Evolutionary conservation across 2,888 invertebrate species (phyloP), one percentile per base, ranked within the genome.

Genomic region (Microctonus aethiopoides): DNA sequence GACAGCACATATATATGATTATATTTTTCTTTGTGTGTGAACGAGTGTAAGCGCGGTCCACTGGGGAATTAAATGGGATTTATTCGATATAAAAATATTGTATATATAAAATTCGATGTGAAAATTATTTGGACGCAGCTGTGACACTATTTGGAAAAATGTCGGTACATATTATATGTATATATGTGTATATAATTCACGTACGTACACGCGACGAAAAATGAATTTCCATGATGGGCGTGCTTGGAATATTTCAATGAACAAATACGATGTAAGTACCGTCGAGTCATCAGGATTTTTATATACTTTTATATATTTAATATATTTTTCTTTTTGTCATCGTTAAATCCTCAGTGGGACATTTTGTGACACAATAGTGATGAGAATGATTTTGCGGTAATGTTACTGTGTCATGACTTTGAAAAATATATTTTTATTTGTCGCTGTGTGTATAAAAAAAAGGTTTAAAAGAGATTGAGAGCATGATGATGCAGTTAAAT

Each of bases 41-140:
- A n/a, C n/a, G n/a, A n/a, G n/a, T n/a, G n/a, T n/a, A n/a, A 59
- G 22, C 61, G 52, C 68, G 64, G 68, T 62, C 69, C 36, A 29
- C 64, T 57, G 63, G 57, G 57, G n/a, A 57, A 57, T 57, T 24
- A 26, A 13, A 54, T 26, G 26, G n/a, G 54, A 26, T 26, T 22
- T 54, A n/a, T 54, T 0, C 7, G 62, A 70, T 64, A 72, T 66
- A 46, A 72, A 68, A 26, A 57, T 34, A 5, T n/a, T n/a, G 26
- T 29, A n/a, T 10, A 57, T 13, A n/a, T 7, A 13, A 16, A 16
- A 34, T 20, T 46, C 66, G 67, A 72, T 70, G 74, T 57, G 20
- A 71, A 74, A 75, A 75, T 75, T 74, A 75, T 74, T 69, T 69
- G 74, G 72, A 73, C 74, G 75, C 75, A 75, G 75, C 75, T 75